Evolutionary conservation across 92 coral and sea anemone species (phyloP), one percentile per base, ranked within the genome.

Genomic region (Nematostella vectensis): DNA sequence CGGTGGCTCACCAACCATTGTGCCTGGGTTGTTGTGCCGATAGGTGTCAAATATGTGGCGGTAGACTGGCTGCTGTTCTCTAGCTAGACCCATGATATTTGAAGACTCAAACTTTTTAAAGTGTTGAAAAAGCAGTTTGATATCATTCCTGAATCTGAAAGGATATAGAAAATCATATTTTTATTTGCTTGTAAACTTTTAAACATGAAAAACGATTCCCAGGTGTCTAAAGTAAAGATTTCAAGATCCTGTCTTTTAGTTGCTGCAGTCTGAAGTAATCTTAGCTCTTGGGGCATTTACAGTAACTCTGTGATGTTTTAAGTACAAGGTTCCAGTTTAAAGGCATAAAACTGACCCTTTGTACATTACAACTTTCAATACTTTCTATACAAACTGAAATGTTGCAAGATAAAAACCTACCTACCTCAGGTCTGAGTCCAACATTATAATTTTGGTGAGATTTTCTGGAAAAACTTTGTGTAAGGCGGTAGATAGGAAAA

Each of bases 61-160:
- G 54, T 89, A 89, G 0, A 76, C 85, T 4, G 96, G 96, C 25
- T 83, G 83, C 57, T 76, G 95, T 37, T 89, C 96, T 3, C 59
- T 40, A 11, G 95, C 89, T 1, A 89, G 42, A 16, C 96, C 96
- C 58, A 89, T 67, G 1, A 89, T 64, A 47, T 58, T 85, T 31
- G 69, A 23, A 24, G 72, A 54, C 31, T 83, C 58, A 66, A 89
- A 89, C 29, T 70, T 33, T 12, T 47, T 45, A 57, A 89, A 89
- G 72, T 70, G 59, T 39, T 88, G 65, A 75, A 87, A 89, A 48
- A 89, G 69, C 50, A 62, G 72, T 45, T 70, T 77, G 65, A 89
- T 89, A 78, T 89, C 96, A 49, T 74, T 57, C 30, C 51, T 53
- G 56, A 89, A 89, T n/a, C 72, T 66, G 15, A 17, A 45, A 17